phyloP scores from a whole-genome alignment of 1,140 invertebrate species.

The Heterodera carotae region DNA sequence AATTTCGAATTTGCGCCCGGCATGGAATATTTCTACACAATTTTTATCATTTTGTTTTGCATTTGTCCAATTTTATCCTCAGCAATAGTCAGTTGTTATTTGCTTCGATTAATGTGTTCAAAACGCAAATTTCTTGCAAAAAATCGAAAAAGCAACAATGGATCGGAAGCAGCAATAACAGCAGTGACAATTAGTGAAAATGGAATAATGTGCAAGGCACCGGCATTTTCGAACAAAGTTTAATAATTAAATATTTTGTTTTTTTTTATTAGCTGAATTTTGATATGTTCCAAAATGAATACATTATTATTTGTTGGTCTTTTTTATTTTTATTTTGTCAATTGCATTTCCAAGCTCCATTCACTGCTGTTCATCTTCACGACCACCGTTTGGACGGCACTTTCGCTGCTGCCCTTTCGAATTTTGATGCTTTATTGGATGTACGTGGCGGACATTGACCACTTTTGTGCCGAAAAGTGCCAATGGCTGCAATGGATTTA shows the following conservation, averaged over 20 bases:
- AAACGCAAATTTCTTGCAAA: background rate
- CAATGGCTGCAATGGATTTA: background rate
- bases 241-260: background rate
- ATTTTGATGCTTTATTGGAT: slow-evolving; percentile 16
- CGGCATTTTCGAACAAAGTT: slow-evolving; percentile 22
- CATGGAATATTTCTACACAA: slow-evolving; percentile 7
- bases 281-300: no score
- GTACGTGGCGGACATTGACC: slow-evolving; percentile 10
- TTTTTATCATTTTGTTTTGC: slow-evolving; percentile 18
- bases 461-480: slow-evolving; percentile 11
- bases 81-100: slow-evolving; percentile 13
- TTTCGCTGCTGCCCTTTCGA: slow-evolving; percentile 9
- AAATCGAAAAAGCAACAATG: background rate
- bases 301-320: no score
- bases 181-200: slow-evolving; percentile 4
- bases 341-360: background rate
- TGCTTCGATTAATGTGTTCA: slow-evolving; percentile 16
- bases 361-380: slow-evolving; percentile 20
- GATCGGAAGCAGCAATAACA: background rate
- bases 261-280: background rate
- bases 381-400: slow-evolving; percentile 18
- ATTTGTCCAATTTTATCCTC: slow-evolving; percentile 26
- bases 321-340: background rate
- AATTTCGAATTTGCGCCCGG: background rate
- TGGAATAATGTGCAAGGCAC: background rate